Percentiles rank a stretch among this genome's conserved stretches.
Conservation (phyloP, 2,888 invertebrate species). For the Flexamia atlantica region DNA sequence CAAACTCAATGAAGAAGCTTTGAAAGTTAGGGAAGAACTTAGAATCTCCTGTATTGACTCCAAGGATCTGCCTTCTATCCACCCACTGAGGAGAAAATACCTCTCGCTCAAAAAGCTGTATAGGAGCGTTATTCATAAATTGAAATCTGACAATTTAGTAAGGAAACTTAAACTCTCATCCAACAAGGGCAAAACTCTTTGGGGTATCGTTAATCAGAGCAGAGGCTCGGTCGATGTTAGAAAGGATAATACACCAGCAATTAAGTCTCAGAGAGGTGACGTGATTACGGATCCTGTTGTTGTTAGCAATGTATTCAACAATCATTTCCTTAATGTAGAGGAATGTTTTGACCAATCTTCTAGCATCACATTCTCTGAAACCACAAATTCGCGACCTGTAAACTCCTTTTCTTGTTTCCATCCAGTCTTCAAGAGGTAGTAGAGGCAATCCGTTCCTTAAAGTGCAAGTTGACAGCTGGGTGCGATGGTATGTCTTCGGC, state of each 20-base stretch:
- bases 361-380: background rate
- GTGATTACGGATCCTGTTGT: background rate
- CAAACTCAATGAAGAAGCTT: background rate
- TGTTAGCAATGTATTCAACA: too few relatives aligned
- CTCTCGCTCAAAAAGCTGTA: background rate
- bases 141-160: background rate
- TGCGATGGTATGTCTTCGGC: constrained; percentile 4
- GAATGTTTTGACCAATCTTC: background rate
- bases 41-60: background rate
- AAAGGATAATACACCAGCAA: background rate
- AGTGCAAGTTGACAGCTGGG: background rate
- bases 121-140: background rate
- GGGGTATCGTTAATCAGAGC: constrained; percentile 9
- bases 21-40: background rate
- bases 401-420: constrained; percentile 12
- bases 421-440: constrained; percentile 1
- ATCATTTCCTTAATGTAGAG: too few relatives aligned
- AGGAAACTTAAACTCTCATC: background rate
- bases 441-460: background rate
- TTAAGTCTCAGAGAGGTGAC: background rate
- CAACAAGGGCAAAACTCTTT: background rate
- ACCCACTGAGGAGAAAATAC: constrained; percentile 1
- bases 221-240: background rate
- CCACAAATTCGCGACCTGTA: background rate
- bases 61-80: constrained; percentile 2